Percentiles rank a stretch among this genome's conserved stretches.
Evolutionary conservation across 2,113 vertebrate genomes (phyloP).

Genomic region (Eulacestoma nigropectus): DNA sequence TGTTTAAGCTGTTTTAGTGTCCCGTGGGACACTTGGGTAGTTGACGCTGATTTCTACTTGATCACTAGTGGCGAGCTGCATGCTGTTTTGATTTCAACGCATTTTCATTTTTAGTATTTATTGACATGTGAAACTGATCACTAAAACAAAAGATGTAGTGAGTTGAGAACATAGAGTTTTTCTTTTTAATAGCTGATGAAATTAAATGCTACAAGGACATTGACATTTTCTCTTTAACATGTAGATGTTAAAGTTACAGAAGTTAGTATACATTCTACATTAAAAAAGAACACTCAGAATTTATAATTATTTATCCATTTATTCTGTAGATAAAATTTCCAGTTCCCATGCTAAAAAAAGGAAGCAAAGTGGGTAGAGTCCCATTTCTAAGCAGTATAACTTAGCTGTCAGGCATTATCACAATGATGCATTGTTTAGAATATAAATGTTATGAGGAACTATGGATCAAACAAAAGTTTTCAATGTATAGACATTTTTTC

Average conservation of each 20-base stretch:
- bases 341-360: not conserved
- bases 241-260: not conserved
- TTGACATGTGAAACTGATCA: not conserved
- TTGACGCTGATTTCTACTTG: not conserved
- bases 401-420: not conserved
- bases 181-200: not conserved
- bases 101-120: not conserved
- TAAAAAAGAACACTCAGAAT: not conserved
- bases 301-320: not conserved
- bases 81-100: not conserved
- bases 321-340: not conserved
- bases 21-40: not conserved
- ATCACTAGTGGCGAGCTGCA: not conserved
- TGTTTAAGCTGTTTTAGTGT: not conserved
- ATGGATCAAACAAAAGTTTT: not conserved
- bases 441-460: not conserved
- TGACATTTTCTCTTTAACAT: not conserved
- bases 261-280: not conserved
- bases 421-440: not conserved
- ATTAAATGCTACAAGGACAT: not conserved
- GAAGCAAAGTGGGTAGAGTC: not conserved
- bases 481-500: not conserved
- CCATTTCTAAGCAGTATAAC: not conserved
- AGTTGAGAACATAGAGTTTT: not conserved
- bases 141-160: not conserved